A percentile compares a stretch with the other conserved stretches of the same genome.
Evolutionary conservation across 2,113 vertebrate genomes (phyloP).

Genomic region (Romanogobio albipinnatus): DNA sequence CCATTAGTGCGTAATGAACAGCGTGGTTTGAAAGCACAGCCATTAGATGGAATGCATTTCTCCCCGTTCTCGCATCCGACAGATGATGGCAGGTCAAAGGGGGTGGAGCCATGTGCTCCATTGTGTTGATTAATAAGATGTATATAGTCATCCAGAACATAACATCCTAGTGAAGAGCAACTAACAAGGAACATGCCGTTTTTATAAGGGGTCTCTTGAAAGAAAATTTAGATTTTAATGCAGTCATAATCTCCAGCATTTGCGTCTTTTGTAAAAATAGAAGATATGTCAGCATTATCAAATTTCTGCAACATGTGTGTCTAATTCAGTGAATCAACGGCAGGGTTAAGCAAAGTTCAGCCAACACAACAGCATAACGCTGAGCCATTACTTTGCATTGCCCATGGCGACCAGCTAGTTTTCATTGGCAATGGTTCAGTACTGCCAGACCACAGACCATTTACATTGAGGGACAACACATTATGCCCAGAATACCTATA

Average conservation of each 20-base stretch:
- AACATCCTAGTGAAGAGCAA: slow-evolving; percentile 43
- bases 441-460: neutral
- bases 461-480: slow-evolving; percentile 29
- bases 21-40: slow-evolving; percentile 54
- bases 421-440: slow-evolving; percentile 28
- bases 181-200: slow-evolving; percentile 50
- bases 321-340: slow-evolving; percentile 26
- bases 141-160: slow-evolving; percentile 38
- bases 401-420: slow-evolving; percentile 33
- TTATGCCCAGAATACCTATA: neutral
- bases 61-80: neutral
- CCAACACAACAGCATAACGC: slow-evolving; percentile 30
- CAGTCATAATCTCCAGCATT: slow-evolving; percentile 8
- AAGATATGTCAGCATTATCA: slow-evolving; percentile 27
- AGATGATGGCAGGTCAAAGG: neutral
- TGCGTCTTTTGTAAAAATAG: slow-evolving; percentile 27
- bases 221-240: slow-evolving; percentile 3
- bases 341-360: slow-evolving; percentile 36
- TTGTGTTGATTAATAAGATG: slow-evolving; percentile 35
- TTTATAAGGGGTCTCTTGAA: slow-evolving; percentile 6
- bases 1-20: slow-evolving; percentile 61
- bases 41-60: slow-evolving; percentile 40
- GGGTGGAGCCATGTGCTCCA: slow-evolving; percentile 21
- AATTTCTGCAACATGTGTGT: slow-evolving; percentile 12
- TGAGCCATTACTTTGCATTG: slow-evolving; percentile 25